Conservation (phyloP, 1,140 invertebrate genomes). For the Drosophila persimilis region DNA sequence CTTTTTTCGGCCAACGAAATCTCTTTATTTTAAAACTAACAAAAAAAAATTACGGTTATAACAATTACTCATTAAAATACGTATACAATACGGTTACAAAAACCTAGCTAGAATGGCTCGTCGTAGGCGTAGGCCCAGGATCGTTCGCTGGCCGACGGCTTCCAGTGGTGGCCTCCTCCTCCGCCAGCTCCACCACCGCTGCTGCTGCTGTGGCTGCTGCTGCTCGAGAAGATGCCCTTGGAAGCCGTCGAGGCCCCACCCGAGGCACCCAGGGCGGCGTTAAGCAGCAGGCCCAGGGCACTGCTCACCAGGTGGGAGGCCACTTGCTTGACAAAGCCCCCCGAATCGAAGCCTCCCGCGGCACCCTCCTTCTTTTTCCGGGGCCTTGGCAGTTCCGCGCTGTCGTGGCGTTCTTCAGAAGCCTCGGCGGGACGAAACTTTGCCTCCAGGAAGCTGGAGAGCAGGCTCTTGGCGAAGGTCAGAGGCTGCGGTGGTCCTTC, state of each 20-base stretch:
- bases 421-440: slow-evolving; percentile 63
- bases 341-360: slow-evolving; percentile 63
- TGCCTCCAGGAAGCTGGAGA: slow-evolving; percentile 69
- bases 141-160: slow-evolving; percentile 26
- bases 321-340: slow-evolving; percentile 75
- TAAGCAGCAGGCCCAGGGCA: slow-evolving; percentile 68
- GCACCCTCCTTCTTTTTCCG: slow-evolving; percentile 47
- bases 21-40: slow-evolving; percentile 24
- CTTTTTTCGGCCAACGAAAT: slow-evolving; percentile 17
- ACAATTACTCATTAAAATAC: slow-evolving; percentile 11
- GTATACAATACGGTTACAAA: not conserved
- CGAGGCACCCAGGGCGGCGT: slow-evolving; percentile 73
- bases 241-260: slow-evolving; percentile 74
- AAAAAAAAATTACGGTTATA: slow-evolving; percentile 31
- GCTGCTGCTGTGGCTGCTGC: slow-evolving; percentile 45
- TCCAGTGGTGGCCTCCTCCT: slow-evolving; percentile 27
- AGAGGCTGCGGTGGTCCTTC: slow-evolving; percentile 74
- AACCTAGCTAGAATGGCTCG: slow-evolving; percentile 29
- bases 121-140: slow-evolving; percentile 34
- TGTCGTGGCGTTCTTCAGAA: slow-evolving; percentile 59
- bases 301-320: slow-evolving; percentile 73
- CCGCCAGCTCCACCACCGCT: no score
- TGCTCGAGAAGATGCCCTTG: slow-evolving; percentile 65
- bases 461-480: slow-evolving; percentile 69
- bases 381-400: slow-evolving; percentile 27